These are phyloP conservation scores for Scytalopus superciliaris DNA, from an alignment of 2,113 vertebrate species.

Conservation along the genomic window DNA sequence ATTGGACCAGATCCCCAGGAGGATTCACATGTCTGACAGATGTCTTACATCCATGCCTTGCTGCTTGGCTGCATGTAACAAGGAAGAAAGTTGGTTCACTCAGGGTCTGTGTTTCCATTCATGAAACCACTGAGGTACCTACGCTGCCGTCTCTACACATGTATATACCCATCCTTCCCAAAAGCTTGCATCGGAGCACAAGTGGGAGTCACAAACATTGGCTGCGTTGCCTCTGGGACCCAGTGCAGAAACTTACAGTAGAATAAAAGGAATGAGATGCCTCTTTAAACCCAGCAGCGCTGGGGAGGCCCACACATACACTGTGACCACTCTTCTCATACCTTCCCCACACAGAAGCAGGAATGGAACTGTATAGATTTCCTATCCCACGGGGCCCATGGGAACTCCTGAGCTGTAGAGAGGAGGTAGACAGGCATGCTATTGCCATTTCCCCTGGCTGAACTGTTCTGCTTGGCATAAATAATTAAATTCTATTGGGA, in stretches of 20 bases:
- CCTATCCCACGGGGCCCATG: rapidly evolving
- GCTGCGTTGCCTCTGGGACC: not conserved
- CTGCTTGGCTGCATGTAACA: not conserved
- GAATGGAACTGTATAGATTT: not conserved
- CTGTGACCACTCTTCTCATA: not conserved
- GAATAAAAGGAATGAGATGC: not conserved
- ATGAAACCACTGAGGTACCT: not conserved
- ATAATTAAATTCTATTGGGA: conserved; percentile 22
- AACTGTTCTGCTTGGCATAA: not conserved
- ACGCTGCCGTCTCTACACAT: rapidly evolving
- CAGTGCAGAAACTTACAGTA: rapidly evolving
- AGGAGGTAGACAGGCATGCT: rapidly evolving
- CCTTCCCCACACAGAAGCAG: not conserved
- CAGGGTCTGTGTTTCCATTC: rapidly evolving
- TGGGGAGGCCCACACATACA: not conserved
- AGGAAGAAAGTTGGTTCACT: not conserved
- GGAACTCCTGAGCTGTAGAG: not conserved
- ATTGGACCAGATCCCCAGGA: not conserved
- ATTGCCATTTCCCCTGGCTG: not conserved
- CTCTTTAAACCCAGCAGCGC: not conserved
- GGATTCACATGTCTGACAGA: not conserved
- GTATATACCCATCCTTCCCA: not conserved
- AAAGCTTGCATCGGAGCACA: not conserved
- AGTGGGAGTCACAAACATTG: not conserved
- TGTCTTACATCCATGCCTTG: not conserved